Base-by-base conservation (phyloP, 2,888 invertebrate genomes). In the Ectemnius cavifrons region DNA sequence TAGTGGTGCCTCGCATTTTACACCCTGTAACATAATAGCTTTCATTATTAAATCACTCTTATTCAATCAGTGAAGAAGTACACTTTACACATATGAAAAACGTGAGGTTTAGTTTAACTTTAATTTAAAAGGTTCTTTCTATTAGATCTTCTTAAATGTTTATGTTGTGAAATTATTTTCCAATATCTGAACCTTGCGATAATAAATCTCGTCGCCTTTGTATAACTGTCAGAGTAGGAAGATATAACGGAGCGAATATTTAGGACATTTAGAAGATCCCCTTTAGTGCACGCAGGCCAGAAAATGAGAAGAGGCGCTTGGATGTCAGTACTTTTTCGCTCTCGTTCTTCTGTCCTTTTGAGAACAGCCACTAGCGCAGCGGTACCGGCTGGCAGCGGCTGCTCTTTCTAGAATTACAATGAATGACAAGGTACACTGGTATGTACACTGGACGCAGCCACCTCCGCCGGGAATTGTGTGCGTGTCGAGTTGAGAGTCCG, bases 1-100 rank as follows among this genome's bases (percentile, higher is more conserved):
- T 82, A 94, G 91, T 77, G 96, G 95, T 77, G 95, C 95, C 89
- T 96, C 96, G 92, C 95, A 94, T 91, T 92, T 92, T 90, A 94
- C 95, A 92, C 94, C 94, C 96, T 96, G 93, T 49, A 93, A 80
- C 16, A 63, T 3, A 18, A 60, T 0, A 5, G 16, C 2, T 16
- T 2, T 0, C 3, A 4, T 11, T 56, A 49, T 14, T 5, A 0
- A 27, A 2, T 11, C 37, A 8, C 37, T 37, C 37, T 23, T 11
- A 37, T 6, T 8, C 37, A 11, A 37, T 1, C 11, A 37, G 37
- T 37, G 11, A 37, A 37, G 11, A 37, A 37, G 2, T 37, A 37
- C 11, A 37, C 1, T 37, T 37, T 37, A 37, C 8, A 11, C 37
- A 37, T 37, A 37, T 37, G 37, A 37, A 8, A 37, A 6, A 37